Conservation (phyloP, 2,113 vertebrate species). For the Acrocephalus arundinaceus region DNA sequence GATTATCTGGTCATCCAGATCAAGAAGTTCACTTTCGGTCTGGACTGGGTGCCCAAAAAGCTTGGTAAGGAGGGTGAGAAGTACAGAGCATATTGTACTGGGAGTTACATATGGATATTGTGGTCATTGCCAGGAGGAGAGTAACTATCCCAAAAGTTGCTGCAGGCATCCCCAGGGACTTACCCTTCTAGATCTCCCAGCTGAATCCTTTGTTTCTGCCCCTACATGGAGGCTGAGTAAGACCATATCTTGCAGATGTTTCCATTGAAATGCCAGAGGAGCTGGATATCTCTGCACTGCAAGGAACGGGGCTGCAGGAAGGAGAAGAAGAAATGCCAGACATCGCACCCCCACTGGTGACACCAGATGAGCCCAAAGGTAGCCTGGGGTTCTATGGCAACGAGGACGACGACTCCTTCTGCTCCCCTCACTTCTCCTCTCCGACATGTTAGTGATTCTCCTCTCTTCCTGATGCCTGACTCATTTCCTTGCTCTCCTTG, state of each 20-base stretch:
- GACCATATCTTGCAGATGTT: slow-evolving; percentile 79
- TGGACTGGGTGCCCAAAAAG: slow-evolving; percentile 99
- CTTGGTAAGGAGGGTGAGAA: slow-evolving; percentile 81
- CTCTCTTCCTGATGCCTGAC: slow-evolving; percentile 72
- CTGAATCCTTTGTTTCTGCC: neutral
- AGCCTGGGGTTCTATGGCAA: slow-evolving; percentile 99
- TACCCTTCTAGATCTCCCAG: neutral
- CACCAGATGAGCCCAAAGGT: slow-evolving; percentile 99
- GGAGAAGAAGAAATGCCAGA: slow-evolving; percentile 97
- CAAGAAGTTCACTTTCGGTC: slow-evolving; percentile 98
- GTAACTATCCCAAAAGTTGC: neutral
- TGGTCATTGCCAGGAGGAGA: neutral
- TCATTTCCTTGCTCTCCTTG: slow-evolving; percentile 55
- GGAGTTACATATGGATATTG: neutral
- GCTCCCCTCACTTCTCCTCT: slow-evolving; percentile 98
- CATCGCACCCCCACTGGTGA: slow-evolving; percentile 95
- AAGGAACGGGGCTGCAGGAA: slow-evolving; percentile 88
- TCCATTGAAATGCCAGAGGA: slow-evolving; percentile 97
- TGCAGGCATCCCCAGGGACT: neutral
- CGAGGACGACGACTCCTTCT: slow-evolving; percentile 99
- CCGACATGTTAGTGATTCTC: slow-evolving; percentile 97
- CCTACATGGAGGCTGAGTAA: neutral
- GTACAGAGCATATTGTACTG: neutral
- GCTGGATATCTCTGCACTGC: slow-evolving; percentile 89
- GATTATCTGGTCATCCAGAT: slow-evolving; percentile 98